Percentiles rank a stretch among this genome's conserved stretches.
phyloP scores from a whole-genome alignment of 2,797 vertebrate genomes.

The Lutjanus argentimaculatus region DNA sequence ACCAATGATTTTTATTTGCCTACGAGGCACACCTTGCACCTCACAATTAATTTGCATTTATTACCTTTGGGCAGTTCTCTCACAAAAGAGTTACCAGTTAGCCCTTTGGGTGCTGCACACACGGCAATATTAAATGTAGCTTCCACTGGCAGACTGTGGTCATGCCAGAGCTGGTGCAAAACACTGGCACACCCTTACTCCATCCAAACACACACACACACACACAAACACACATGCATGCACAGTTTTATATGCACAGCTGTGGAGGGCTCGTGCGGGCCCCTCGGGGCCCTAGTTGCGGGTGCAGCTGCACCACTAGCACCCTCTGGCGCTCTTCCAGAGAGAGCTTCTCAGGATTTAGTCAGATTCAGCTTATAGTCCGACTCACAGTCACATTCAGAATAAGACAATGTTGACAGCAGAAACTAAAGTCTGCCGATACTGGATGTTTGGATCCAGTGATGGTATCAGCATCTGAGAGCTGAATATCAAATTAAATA shows the following conservation, averaged over 20 bases:
- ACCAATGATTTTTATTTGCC: constrained; percentile 74
- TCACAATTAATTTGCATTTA: constrained; percentile 75
- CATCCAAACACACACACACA: constrained; percentile 23
- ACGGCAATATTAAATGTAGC: constrained; percentile 44
- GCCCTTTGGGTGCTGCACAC: constrained; percentile 49
- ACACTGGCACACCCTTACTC: constrained; percentile 8
- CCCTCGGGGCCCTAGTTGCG: constrained; percentile 35
- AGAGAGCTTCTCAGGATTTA: constrained; percentile 32
- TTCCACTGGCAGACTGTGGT: constrained; percentile 28
- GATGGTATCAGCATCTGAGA: not conserved
- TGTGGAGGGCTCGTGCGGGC: constrained; percentile 37
- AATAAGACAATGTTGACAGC: not conserved
- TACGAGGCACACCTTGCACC: constrained; percentile 54
- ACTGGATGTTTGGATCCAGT: not conserved
- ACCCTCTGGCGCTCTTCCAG: constrained; percentile 66
- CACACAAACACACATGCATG: not conserved
- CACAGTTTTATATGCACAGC: constrained; percentile 22
- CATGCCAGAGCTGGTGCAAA: constrained; percentile 27
- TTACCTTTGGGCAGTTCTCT: constrained; percentile 63
- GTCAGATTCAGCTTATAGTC: constrained; percentile 39
- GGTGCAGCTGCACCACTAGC: constrained; percentile 64
- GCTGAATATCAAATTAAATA: not conserved
- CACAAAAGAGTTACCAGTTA: constrained; percentile 44
- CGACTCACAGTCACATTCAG: constrained; percentile 4
- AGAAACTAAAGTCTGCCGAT: not conserved